Evolutionary conservation across 2,113 vertebrate species (phyloP).

Genomic region (Toxotes chatareus): DNA sequence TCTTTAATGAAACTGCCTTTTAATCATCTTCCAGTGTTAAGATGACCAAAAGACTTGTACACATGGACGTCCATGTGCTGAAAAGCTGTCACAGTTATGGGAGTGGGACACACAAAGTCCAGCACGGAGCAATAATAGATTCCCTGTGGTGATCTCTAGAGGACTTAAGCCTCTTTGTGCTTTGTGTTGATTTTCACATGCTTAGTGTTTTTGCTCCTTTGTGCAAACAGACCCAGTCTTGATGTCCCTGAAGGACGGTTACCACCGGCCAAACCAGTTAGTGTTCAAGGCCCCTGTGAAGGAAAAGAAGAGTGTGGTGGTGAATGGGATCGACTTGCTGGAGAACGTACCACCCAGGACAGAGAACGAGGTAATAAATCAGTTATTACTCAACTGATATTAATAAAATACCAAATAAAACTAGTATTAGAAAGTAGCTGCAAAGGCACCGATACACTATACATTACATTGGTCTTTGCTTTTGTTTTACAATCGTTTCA

Average conservation of each 20-base stretch:
- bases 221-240: slow-evolving; percentile 90
- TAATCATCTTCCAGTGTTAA: neutral
- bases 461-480: neutral
- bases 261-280: slow-evolving; percentile 88
- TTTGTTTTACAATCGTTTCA: neutral
- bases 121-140: neutral
- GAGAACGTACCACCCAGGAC: slow-evolving; percentile 96
- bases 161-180: neutral
- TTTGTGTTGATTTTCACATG: slow-evolving; percentile 15
- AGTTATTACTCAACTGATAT: neutral
- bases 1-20: too few relatives aligned
- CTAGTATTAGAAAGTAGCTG: neutral
- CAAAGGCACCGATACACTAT: neutral
- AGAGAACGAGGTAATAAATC: slow-evolving; percentile 89
- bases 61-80: neutral
- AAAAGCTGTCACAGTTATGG: neutral
- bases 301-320: slow-evolving; percentile 93
- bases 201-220: slow-evolving; percentile 26
- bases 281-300: slow-evolving; percentile 93
- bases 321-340: slow-evolving; percentile 95
- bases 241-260: slow-evolving; percentile 96
- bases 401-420: too few relatives aligned
- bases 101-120: neutral
- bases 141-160: neutral
- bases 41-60: neutral